These are phyloP conservation scores for Masticophis lateralis DNA, from an alignment of 2,797 vertebrate genomes.

Conservation along the genomic window DNA sequence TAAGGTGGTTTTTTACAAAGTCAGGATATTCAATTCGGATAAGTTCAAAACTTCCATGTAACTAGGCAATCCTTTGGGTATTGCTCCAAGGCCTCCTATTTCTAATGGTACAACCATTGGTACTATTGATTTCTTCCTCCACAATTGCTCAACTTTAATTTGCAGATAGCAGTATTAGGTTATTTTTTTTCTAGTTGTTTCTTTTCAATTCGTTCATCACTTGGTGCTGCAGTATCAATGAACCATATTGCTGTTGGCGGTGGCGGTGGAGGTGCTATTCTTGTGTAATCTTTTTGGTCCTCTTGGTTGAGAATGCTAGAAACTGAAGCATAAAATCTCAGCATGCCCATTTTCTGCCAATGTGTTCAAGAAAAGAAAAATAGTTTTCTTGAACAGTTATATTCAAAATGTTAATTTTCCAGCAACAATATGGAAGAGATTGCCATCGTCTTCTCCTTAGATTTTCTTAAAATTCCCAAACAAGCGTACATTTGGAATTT, in stretches of 20 bases:
- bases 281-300: neutral
- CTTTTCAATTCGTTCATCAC: too few relatives aligned
- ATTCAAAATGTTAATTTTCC: neutral
- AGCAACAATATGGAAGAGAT: neutral
- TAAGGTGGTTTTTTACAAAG: neutral
- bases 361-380: neutral
- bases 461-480: neutral
- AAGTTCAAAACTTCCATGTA: neutral
- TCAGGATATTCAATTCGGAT: neutral
- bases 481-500: neutral
- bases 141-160: too few relatives aligned
- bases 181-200: too few relatives aligned
- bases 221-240: too few relatives aligned
- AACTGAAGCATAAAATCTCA: neutral
- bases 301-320: neutral
- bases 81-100: neutral
- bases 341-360: neutral
- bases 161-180: too few relatives aligned
- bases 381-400: neutral
- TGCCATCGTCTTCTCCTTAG: neutral
- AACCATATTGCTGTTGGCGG: neutral
- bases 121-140: too few relatives aligned
- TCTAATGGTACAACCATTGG: too few relatives aligned
- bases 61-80: neutral
- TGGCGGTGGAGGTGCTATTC: neutral